These are phyloP conservation scores for Podarcis lilfordi DNA, from an alignment of 2,797 vertebrate genomes.

Conservation along the genomic window DNA sequence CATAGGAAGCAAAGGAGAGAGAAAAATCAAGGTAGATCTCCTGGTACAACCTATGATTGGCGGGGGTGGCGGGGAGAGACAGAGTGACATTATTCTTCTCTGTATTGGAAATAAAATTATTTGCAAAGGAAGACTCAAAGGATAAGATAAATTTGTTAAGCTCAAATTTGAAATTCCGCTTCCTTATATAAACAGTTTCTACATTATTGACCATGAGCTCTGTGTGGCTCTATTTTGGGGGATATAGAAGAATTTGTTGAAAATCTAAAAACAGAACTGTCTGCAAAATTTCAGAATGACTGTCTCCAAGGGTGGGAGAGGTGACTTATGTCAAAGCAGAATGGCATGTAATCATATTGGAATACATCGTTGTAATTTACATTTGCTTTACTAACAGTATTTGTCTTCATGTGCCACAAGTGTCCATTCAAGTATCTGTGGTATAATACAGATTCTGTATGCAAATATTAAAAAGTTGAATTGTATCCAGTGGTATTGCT, in stretches of 20 bases:
- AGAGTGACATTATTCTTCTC: neutral
- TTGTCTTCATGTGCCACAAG: neutral
- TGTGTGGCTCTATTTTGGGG: neutral
- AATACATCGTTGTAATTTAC: neutral
- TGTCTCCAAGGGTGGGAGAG: neutral
- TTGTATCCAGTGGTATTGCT: too few species aligned
- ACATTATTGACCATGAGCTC: neutral
- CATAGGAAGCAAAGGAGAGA: constrained; percentile 23
- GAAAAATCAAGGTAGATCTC: neutral
- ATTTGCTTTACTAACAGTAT: neutral
- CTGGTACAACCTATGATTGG: neutral
- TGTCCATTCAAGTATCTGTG: neutral
- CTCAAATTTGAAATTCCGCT: neutral
- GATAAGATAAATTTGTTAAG: neutral
- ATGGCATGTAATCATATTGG: neutral
- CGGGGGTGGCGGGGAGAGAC: too few species aligned
- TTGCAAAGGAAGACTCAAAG: neutral
- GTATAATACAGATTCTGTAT: too few species aligned
- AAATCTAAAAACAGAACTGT: neutral
- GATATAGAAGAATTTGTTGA: neutral
- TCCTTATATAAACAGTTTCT: neutral
- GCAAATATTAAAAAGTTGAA: neutral
- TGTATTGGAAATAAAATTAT: neutral
- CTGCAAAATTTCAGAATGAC: neutral
- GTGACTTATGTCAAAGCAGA: neutral